Evolutionary conservation across 2,113 vertebrate species (phyloP).

Genomic region (Channa maculata): DNA sequence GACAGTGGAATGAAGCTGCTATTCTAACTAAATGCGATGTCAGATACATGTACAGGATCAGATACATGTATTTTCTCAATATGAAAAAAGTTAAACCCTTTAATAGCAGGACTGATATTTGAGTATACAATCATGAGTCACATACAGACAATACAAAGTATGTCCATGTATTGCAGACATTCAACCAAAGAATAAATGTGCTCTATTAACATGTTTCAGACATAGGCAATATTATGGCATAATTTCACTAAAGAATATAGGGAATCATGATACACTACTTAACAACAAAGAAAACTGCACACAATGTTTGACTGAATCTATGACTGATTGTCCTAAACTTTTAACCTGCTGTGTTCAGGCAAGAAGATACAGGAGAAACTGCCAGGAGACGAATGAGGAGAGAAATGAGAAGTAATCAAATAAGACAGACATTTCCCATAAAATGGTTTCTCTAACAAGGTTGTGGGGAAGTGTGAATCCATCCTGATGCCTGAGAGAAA

Average conservation of each 20-base stretch:
- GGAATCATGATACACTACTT: not conserved
- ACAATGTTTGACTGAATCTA: not conserved
- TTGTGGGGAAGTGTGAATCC: slow-evolving; percentile 73
- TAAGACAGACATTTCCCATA: slow-evolving; percentile 75
- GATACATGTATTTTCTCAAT: no score
- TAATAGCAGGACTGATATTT: no score
- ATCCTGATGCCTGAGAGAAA: slow-evolving; percentile 64
- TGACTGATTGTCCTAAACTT: slow-evolving; percentile 5
- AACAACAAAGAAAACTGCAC: slow-evolving; percentile 1
- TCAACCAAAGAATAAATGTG: slow-evolving; percentile 35
- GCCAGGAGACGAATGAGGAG: slow-evolving; percentile 25
- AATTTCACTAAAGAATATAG: not conserved
- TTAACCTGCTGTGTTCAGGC: slow-evolving; percentile 26
- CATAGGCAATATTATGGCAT: not conserved
- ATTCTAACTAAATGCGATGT: not conserved
- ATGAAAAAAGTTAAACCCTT: no score
- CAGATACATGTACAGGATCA: no score
- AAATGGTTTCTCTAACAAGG: slow-evolving; percentile 80
- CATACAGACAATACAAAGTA: not conserved
- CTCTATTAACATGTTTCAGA: slow-evolving; percentile 10
- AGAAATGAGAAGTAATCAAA: slow-evolving; percentile 70
- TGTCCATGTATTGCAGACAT: slow-evolving; percentile 27
- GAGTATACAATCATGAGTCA: no score
- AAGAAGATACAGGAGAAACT: slow-evolving; percentile 47
- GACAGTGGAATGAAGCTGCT: not conserved